Base-by-base conservation (phyloP, 1,140 invertebrate species). In the Zophobas atratus region DNA sequence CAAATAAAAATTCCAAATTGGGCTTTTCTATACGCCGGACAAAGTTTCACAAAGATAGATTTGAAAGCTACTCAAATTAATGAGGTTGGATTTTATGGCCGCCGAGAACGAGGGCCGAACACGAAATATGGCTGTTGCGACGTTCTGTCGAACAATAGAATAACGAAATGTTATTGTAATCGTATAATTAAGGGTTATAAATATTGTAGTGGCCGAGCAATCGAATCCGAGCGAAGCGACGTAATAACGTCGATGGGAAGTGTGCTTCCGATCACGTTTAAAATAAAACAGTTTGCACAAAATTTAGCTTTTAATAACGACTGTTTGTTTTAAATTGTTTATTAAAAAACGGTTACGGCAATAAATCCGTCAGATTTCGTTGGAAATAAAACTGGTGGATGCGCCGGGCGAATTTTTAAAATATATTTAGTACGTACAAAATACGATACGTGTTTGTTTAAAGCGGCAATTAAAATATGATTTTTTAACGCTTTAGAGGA, bases 21-120 rank as follows among this genome's bases (percentile, higher is more conserved):
- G 43, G 4, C 49, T 51, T 51, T 67, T 67, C 43, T 34, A 57
- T 46, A 53, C 49, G 6, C 35, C 5, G 6, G 56, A 20, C 20
- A 51, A 51, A 51, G 4, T 51, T 51, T 20, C 4, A 2, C 49
- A 51, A 20, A 51, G 38, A 67, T 32, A n/a, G 39, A 41, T 67
- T 43, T 20, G 5, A 33, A 67, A 67, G 60, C 39, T 67, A 67
- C 60, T 67, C 33, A 46, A 67, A 41, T 67, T 67, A 67, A 67
- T 67, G 60, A 67, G 39, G 60, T 67, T 33, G n/a, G 33, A 38
- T 67, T 67, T 67, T 43, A 43, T 39, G 38, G 6, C 35, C 55
- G 1, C 55, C 33, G 32, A 32, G 43, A 67, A 67, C 32, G 32
- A 4, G n/a, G 2, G n/a, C 39, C 43, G 43, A 43, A 20, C 38